Conservation (phyloP, 2,797 vertebrate species). For the Amblyraja radiata region DNA sequence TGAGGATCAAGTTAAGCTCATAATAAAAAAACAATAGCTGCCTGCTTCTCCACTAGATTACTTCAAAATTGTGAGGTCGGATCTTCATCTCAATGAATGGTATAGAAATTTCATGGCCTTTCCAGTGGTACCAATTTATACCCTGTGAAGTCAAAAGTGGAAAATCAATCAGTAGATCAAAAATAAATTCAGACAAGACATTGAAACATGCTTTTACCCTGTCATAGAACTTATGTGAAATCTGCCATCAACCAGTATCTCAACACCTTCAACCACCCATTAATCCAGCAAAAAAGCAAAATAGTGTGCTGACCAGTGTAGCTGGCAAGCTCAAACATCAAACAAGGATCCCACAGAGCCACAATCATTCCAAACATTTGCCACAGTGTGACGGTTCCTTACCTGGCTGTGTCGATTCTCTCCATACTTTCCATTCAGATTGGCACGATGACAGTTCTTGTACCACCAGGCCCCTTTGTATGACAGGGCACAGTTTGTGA, state of each 20-base stretch:
- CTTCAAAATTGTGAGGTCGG: conserved; percentile 83
- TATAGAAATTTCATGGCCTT: conserved; percentile 96
- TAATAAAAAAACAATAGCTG: conserved; percentile 53
- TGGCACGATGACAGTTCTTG: conserved; percentile 96
- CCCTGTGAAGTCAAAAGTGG: conserved; percentile 61
- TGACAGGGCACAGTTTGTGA: conserved; percentile 95
- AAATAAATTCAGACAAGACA: background rate
- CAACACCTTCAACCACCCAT: no score
- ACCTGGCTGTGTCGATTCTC: conserved; percentile 98
- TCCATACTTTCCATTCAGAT: conserved; percentile 96
- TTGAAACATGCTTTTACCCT: background rate
- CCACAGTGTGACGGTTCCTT: conserved; percentile 38
- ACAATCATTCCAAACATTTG: background rate
- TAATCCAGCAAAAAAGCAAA: no score
- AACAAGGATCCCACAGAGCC: background rate
- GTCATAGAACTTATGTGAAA: no score
- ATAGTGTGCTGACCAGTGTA: no score
- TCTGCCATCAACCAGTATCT: no score
- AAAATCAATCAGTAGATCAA: background rate
- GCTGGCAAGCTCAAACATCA: background rate
- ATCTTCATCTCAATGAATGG: conserved; percentile 99
- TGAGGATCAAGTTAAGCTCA: background rate
- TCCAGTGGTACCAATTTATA: conserved; percentile 99
- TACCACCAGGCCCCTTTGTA: conserved; percentile 99
- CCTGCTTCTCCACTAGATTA: conserved; percentile 74